These are phyloP conservation scores for Takifugu ocellatus DNA, from an alignment of 2,797 vertebrate species.

Conservation along the genomic window DNA sequence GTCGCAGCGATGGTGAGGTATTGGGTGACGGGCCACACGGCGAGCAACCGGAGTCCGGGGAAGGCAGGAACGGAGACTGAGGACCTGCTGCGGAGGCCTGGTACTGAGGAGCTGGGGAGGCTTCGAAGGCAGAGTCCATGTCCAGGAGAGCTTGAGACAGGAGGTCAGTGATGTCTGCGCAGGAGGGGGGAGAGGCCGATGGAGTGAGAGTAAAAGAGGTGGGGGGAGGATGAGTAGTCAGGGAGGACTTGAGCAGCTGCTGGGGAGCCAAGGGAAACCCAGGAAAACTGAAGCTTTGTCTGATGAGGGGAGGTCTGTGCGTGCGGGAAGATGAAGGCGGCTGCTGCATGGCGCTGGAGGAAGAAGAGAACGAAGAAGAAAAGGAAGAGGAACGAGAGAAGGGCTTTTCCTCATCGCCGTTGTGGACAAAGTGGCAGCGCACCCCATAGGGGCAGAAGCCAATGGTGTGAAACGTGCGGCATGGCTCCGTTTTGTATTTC, in stretches of 20 bases:
- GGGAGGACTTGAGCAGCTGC: constrained; percentile 25
- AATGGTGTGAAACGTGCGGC: constrained; percentile 81
- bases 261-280: constrained; percentile 74
- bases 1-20: constrained; percentile 57
- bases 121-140: constrained; percentile 61
- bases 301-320: constrained; percentile 69
- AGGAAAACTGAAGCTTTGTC: constrained; percentile 80
- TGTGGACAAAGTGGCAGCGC: constrained; percentile 84
- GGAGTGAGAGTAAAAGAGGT: constrained; percentile 29
- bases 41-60: constrained; percentile 76
- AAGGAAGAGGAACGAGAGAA: constrained; percentile 27
- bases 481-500: constrained; percentile 82
- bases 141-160: constrained; percentile 63
- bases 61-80: constrained; percentile 65
- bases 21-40: constrained; percentile 58
- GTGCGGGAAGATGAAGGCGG: constrained; percentile 24
- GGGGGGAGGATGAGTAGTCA: constrained; percentile 17
- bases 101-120: constrained; percentile 40
- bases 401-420: constrained; percentile 73
- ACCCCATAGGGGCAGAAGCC: constrained; percentile 84
- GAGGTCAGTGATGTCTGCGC: constrained; percentile 61
- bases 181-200: constrained; percentile 54
- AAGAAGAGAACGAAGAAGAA: constrained; percentile 36
- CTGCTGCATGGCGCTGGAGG: constrained; percentile 31
- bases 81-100: constrained; percentile 38